Percentiles rank a stretch among this genome's conserved stretches.
Conservation (phyloP, 2,888 invertebrate genomes). For the Tetanocera ferruginea region DNA sequence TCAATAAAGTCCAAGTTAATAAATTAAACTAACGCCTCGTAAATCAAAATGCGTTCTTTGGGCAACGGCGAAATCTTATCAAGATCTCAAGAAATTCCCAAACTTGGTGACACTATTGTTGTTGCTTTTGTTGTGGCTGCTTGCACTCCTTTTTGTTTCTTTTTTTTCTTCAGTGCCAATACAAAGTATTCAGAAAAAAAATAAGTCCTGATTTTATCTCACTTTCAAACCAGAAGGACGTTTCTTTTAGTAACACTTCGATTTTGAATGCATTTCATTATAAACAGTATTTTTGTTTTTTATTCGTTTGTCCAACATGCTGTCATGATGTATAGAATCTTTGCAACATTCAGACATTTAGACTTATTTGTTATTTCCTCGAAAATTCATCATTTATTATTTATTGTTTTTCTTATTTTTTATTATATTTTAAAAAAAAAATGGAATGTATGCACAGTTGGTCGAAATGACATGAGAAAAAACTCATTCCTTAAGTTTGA, state of each 20-base stretch:
- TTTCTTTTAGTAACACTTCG: slow-evolving; percentile 12
- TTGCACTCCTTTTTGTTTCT: neutral
- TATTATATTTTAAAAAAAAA: neutral
- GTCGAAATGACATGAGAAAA: neutral
- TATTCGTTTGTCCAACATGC: neutral
- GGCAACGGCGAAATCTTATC: slow-evolving; percentile 31
- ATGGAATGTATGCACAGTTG: slow-evolving; percentile 22
- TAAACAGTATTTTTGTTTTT: neutral
- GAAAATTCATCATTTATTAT: slow-evolving; percentile 34
- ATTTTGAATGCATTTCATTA: neutral
- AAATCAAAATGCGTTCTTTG: slow-evolving; percentile 43
- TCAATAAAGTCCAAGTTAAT: slow-evolving; percentile 45
- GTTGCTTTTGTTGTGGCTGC: neutral
- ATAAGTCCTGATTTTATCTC: slow-evolving; percentile 33
- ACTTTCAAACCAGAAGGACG: slow-evolving; percentile 18
- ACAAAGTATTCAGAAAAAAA: neutral
- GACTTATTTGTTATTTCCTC: slow-evolving; percentile 32
- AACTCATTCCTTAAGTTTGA: neutral
- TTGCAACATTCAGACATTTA: slow-evolving; percentile 14
- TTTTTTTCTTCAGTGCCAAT: neutral
- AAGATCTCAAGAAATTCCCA: slow-evolving; percentile 35
- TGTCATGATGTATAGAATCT: neutral
- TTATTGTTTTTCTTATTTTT: neutral
- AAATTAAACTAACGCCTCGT: slow-evolving; percentile 52
- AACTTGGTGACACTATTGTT: slow-evolving; percentile 34